Conservation (phyloP, 1,140 invertebrate species). For the Scaptomyza graminum region DNA sequence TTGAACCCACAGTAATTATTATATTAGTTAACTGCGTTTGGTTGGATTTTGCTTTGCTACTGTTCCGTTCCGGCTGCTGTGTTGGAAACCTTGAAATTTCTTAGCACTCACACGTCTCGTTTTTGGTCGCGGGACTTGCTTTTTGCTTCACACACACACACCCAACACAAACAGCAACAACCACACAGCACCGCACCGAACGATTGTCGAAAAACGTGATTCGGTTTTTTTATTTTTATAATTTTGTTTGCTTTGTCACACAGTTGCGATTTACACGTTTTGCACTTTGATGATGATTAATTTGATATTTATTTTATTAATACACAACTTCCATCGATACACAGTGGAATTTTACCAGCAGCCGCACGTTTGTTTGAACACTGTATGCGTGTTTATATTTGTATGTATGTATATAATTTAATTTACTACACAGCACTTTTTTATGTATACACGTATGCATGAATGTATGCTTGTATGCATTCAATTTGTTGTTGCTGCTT, state of each 20-base stretch:
- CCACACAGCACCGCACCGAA: constrained; percentile 28
- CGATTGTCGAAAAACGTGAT: constrained; percentile 73
- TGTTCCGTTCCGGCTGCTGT: constrained; percentile 23
- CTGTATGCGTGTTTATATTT: constrained; percentile 39
- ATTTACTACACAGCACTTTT: constrained; percentile 62
- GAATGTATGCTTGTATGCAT: constrained; percentile 41
- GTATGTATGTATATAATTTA: too few species aligned
- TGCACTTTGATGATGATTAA: constrained; percentile 53
- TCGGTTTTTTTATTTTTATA: constrained; percentile 23
- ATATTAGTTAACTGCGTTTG: not conserved
- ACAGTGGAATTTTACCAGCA: constrained; percentile 79
- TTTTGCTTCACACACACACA: constrained; percentile 23
- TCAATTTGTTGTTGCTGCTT: constrained; percentile 66
- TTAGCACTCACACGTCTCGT: constrained; percentile 51
- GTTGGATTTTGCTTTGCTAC: constrained; percentile 6
- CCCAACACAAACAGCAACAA: constrained; percentile 17
- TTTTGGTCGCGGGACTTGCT: constrained; percentile 36
- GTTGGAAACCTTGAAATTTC: constrained; percentile 61
- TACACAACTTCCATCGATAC: constrained; percentile 72
- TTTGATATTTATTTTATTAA: constrained; percentile 73
- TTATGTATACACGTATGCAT: constrained; percentile 27
- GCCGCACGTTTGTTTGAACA: constrained; percentile 52
- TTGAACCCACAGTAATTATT: constrained; percentile 36
- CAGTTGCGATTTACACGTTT: constrained; percentile 62
- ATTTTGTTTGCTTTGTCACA: constrained; percentile 30